Evolutionary conservation across 2,797 vertebrate species (phyloP), one percentile per base, ranked within the genome.

Genomic region (Pelobates cultripes): DNA sequence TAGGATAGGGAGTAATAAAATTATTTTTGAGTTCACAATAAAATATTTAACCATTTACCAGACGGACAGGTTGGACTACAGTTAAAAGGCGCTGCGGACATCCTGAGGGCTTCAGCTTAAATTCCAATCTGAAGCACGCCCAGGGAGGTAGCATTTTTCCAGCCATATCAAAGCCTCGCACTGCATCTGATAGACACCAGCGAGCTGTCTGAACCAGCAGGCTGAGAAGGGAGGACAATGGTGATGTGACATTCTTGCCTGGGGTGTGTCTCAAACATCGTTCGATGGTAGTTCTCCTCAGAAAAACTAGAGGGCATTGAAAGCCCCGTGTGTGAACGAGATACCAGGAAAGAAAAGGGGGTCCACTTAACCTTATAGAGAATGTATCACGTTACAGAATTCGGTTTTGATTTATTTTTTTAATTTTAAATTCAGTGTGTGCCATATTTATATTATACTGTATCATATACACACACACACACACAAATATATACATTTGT

Each of bases 181-280:
- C 47, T 51, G 42, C 68, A 44, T 44, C 13, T 15, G 28, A 51
- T 57, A 8, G 44, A 51, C 61, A 76, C 61, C 63, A 76, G 53
- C 74, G 67, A 53, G 74, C 14, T 47, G 17, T 28, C 43, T 70
- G n/a, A 43, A 45, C 43, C 9, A 43, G 10, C 40, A 70, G n/a
- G 3, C 14, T n/a, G 7, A 70, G 43, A 4, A 71, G 70, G 70
- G 12, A 43, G 47, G 66, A 76, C 74, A 51, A 63, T 45, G 3
- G 44, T 6, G 63, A 76, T 60, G n/a, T 15, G 71, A 67, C 4
- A 79, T 73, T 73, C 78, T 73, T 73, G 70, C 70, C 40, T 17
- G 28, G 70, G 78, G 76, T 60, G 76, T 61, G 76, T 61, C 68
- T n/a, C 12, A 6, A 3, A 45, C 15, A 44, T 64, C 13, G 17